These are phyloP conservation scores for Nematolebias whitei DNA, from an alignment of 2,113 vertebrate species.

Conservation along the genomic window DNA sequence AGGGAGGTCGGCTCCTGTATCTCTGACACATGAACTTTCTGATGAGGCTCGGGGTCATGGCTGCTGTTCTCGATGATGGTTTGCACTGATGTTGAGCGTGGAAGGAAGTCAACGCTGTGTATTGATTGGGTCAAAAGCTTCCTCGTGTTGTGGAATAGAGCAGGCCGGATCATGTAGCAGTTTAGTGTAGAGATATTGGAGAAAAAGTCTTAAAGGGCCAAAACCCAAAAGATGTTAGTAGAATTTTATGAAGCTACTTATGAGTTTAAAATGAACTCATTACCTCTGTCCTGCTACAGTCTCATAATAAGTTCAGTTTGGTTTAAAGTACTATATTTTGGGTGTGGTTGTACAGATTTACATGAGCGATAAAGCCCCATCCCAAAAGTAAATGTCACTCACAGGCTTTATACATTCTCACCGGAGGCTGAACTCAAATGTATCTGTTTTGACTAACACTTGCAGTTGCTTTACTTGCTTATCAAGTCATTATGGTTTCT, in stretches of 20 bases:
- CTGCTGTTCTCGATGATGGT: slow-evolving; percentile 21
- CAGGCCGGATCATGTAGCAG: slow-evolving; percentile 17
- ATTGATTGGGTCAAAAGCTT: slow-evolving; percentile 22
- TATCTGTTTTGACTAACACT: slow-evolving; percentile 6
- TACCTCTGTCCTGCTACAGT: background rate
- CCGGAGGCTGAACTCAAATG: slow-evolving; percentile 13
- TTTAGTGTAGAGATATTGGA: background rate
- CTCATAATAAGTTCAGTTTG: slow-evolving; percentile 22
- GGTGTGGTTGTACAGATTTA: slow-evolving; percentile 8
- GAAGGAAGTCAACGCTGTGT: slow-evolving; percentile 11
- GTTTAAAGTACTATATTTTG: slow-evolving; percentile 15
- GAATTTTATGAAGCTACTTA: background rate
- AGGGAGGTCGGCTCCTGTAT: slow-evolving; percentile 54
- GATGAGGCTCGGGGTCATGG: slow-evolving; percentile 12
- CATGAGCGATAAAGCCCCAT: slow-evolving; percentile 22
- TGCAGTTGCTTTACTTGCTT: slow-evolving; percentile 12
- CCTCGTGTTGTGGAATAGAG: slow-evolving; percentile 11
- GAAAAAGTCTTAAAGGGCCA: background rate
- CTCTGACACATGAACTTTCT: slow-evolving; percentile 57
- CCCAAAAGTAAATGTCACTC: slow-evolving; percentile 19
- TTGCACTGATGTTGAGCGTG: slow-evolving; percentile 37
- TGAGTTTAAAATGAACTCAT: background rate
- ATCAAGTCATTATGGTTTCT: slow-evolving; percentile 42
- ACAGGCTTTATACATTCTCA: slow-evolving; percentile 9
- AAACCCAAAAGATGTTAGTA: slow-evolving; percentile 8